These are phyloP conservation scores for Drosophila melanosoma DNA, from an alignment of 2,888 invertebrate species.

Conservation along the genomic window DNA sequence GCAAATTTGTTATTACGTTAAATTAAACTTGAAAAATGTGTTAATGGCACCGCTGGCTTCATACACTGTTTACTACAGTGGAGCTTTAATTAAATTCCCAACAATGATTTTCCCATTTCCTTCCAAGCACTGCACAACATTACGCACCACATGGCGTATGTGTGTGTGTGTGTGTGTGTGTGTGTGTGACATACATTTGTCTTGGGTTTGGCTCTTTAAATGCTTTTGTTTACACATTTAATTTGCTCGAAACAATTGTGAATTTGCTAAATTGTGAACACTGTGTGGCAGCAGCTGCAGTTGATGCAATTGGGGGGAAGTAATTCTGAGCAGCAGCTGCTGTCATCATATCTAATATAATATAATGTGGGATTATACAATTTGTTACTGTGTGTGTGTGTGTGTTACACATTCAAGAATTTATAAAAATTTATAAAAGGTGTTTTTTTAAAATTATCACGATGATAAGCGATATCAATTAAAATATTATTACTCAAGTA, in stretches of 20 bases:
- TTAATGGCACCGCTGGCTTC: constrained; percentile 55
- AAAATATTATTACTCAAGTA: background rate
- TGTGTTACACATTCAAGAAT: background rate
- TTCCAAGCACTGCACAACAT: constrained; percentile 33
- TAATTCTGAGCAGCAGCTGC: constrained; percentile 2
- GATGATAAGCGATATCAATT: background rate
- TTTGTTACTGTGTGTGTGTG: background rate
- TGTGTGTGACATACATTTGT: constrained; percentile 39
- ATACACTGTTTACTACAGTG: constrained; percentile 11
- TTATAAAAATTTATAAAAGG: background rate
- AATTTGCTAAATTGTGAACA: constrained; percentile 19
- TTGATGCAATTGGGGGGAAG: constrained; percentile 16
- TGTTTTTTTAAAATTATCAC: background rate
- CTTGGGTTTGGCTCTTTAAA: constrained; percentile 18
- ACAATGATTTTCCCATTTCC: constrained; percentile 64
- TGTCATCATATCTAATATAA: background rate
- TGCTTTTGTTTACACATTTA: constrained; percentile 24
- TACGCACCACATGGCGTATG: constrained; percentile 66
- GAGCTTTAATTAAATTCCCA: constrained; percentile 74
- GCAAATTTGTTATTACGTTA: constrained; percentile 72
- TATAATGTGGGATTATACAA: background rate
- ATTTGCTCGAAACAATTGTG: constrained; percentile 21
- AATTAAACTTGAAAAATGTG: constrained; percentile 80
- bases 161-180: constrained; percentile 50
- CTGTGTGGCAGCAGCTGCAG: constrained; percentile 7